Base-by-base conservation (phyloP, 2,888 invertebrate species). In the Microchrysa polita region DNA sequence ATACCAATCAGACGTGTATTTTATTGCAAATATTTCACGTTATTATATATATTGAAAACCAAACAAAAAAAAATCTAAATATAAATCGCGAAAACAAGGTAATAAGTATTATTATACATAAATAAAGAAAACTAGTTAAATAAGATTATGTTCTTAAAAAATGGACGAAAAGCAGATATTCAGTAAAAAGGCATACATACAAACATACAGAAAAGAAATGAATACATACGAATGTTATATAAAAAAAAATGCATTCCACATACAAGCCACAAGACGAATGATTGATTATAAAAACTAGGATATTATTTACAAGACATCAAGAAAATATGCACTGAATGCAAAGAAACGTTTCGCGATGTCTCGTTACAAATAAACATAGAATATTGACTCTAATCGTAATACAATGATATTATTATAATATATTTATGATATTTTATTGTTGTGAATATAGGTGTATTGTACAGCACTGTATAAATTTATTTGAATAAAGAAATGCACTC, bases 361-460 rank as follows among this genome's bases (percentile, higher is more conserved):
- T n/a, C 22, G 40, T 9, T 61, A 40, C 61, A 61, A 55, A 55
- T 22, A 16, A 42, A 42, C 7, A 63, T 20, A 22, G 18, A 65
- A 65, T 12, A 40, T 42, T 65, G 65, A 65, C 65, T 65, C 44
- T 34, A 34, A 34, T 34, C 27, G 57, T 55, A 23, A 14, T n/a
- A 69, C 57, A 20, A 34, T 69, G 42, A 57, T 55, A 55, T 69
- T 67, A 67, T 67, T 69, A 69, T n/a, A n/a, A n/a, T 69, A 69
- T 20, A 69, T 67, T 67, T 67, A 52, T 53, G 27, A 67, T 69
- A 69, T 67, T 67, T 67, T 52, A 69, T 69, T 69, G 69, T 69
- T 69, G 69, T 74, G 74, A 74, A 72, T n/a, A n/a, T 75, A 72
- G 65, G 71, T 75, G 75, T 75, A 75, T 65, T 75, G 75, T 75